Conservation (phyloP, 2,113 vertebrate species). For the Saccopteryx leptura region DNA sequence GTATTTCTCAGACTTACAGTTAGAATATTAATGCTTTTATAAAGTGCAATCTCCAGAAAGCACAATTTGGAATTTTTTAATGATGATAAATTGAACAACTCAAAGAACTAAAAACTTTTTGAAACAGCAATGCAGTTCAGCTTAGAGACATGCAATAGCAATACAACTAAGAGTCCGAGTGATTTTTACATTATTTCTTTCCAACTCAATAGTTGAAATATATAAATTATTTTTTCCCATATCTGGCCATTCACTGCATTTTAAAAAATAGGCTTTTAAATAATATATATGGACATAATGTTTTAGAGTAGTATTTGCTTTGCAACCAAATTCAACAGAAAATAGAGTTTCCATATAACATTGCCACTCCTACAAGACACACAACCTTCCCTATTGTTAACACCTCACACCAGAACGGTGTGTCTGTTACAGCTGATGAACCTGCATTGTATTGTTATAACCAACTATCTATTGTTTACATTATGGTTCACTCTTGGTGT, state of each 20-base stretch:
- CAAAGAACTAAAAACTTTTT: neutral
- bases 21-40: neutral
- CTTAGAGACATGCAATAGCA: neutral
- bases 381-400: neutral
- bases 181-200: neutral
- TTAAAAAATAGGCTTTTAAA: neutral
- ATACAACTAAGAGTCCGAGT: neutral
- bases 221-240: neutral
- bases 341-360: neutral
- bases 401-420: neutral
- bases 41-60: neutral
- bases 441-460: neutral
- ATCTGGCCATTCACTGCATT: neutral
- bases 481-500: neutral
- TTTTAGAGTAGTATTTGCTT: neutral
- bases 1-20: neutral
- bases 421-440: neutral
- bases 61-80: neutral
- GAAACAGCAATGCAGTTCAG: neutral
- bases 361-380: rapidly evolving
- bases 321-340: neutral
- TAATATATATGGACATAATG: neutral
- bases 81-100: neutral
- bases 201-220: neutral
- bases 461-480: neutral